These are phyloP conservation scores for Mionectes macconnelli DNA, from an alignment of 2,113 vertebrate genomes.

Conservation along the genomic window DNA sequence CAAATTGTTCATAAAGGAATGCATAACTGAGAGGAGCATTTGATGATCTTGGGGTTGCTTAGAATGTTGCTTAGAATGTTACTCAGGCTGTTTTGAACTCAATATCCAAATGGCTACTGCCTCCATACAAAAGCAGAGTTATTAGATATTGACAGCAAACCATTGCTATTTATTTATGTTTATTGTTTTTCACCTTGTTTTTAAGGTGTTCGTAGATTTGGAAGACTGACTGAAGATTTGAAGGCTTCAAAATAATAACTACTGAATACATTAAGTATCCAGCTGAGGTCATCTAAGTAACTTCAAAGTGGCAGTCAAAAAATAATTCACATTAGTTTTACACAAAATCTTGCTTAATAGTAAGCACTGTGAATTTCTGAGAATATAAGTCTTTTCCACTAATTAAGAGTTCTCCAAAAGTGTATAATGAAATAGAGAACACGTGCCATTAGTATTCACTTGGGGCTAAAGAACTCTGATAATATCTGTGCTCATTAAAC, in stretches of 20 bases:
- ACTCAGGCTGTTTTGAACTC: not conserved
- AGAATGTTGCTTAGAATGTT: not conserved
- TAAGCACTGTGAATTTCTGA: not conserved
- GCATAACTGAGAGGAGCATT: not conserved
- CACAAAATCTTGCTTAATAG: not conserved
- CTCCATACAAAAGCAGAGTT: not conserved
- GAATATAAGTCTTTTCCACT: constrained; percentile 3
- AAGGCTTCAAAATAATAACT: not conserved
- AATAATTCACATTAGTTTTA: not conserved
- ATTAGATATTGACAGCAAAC: not conserved
- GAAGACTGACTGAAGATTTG: not conserved
- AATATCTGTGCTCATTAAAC: not conserved
- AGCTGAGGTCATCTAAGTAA: not conserved
- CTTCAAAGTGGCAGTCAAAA: not conserved
- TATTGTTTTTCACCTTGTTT: not conserved
- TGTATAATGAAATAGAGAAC: not conserved
- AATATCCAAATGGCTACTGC: not conserved
- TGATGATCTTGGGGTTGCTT: not conserved
- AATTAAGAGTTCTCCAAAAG: not conserved
- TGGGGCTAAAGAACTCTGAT: not conserved
- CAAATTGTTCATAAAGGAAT: constrained; percentile 8
- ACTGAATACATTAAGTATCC: not conserved
- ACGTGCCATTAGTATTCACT: constrained; percentile 11
- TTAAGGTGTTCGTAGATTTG: not conserved
- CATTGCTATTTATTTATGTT: not conserved